Evolutionary conservation across 2,888 invertebrate genomes (phyloP), one percentile per base, ranked within the genome.

Genomic region (Leptura quadrifasciata): DNA sequence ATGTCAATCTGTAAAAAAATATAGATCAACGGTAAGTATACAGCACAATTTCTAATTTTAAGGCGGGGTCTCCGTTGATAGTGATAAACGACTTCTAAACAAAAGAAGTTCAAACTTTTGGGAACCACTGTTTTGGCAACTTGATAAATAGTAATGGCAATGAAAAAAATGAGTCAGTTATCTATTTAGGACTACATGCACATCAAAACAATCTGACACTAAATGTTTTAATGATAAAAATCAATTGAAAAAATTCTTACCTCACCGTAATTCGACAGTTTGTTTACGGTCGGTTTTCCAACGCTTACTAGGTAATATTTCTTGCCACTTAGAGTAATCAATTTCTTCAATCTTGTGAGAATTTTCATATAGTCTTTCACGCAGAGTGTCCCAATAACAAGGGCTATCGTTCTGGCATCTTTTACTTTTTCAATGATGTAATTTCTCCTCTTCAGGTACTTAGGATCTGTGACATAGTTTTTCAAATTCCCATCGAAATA

Each of bases 241-340:
- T 1, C 8, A 27, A 8, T 39, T 39, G 10, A 12, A 39, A 39
- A 39, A 58, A n/a, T 61, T 72, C 70, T 76, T 88, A 94, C 94
- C 91, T 97, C 96, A 72, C 95, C 94, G 88, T 98, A 98, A 90
- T 99, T 99, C 0, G 98, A 97, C 77, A 99, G 90, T 89, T 99
- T 99, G 0, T 97, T 95, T 12, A 96, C 95, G 90, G 97, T 98
- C 2, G 98, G 95, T 88, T 98, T 97, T 5, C 98, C 99, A 71
- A 99, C 96, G 24, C 96, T 96, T 72, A 99, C 93, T 61, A 97
- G 94, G 86, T 98, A 98, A 79, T 94, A 94, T 87, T 96, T 97
- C 86, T 97, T 98, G 0, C 94, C 94, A 73, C 94, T 94, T 1
- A 91, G 88, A 84, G 92, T 93, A 54, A 97, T 93, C 69, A 97